phyloP scores from a whole-genome alignment of 2,113 vertebrate species.

The Pseudolaguvia tuberculata region DNA sequence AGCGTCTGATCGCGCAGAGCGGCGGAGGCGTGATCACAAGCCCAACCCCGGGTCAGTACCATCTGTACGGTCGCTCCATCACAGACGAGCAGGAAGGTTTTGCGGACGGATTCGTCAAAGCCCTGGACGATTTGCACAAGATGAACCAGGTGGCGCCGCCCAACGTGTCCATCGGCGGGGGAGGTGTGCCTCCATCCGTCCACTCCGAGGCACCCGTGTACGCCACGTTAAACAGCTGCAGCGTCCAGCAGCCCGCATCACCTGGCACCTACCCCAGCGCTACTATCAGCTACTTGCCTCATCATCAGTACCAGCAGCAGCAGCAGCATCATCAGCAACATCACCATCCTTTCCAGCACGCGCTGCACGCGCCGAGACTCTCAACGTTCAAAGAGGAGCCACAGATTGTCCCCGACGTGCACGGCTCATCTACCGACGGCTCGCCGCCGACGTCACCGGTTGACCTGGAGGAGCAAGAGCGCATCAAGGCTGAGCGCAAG shows the following conservation, averaged over 20 bases:
- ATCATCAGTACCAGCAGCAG: conserved; percentile 60
- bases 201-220: conserved; percentile 78
- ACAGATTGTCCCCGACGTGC: conserved; percentile 82
- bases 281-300: conserved; percentile 76
- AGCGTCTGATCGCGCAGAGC: conserved; percentile 86
- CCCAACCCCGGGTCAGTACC: conserved; percentile 75
- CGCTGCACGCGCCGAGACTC: conserved; percentile 54
- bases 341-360: conserved; percentile 69
- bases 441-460: conserved; percentile 84
- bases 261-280: conserved; percentile 62
- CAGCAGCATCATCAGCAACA: conserved; percentile 66
- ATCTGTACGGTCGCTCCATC: conserved; percentile 72
- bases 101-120: conserved; percentile 84
- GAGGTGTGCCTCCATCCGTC: conserved; percentile 64
- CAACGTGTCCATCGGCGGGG: conserved; percentile 80
- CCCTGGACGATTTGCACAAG: conserved; percentile 88
- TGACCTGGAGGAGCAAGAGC: conserved; percentile 87
- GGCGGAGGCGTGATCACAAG: conserved; percentile 86
- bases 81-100: conserved; percentile 89
- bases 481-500: conserved; percentile 86
- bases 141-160: conserved; percentile 88
- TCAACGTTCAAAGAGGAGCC: conserved; percentile 81
- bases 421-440: conserved; percentile 76
- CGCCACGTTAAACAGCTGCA: conserved; percentile 80
- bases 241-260: conserved; percentile 60